phyloP scores from a whole-genome alignment of 2,888 invertebrate genomes.

The Eupithecia centaureata region DNA sequence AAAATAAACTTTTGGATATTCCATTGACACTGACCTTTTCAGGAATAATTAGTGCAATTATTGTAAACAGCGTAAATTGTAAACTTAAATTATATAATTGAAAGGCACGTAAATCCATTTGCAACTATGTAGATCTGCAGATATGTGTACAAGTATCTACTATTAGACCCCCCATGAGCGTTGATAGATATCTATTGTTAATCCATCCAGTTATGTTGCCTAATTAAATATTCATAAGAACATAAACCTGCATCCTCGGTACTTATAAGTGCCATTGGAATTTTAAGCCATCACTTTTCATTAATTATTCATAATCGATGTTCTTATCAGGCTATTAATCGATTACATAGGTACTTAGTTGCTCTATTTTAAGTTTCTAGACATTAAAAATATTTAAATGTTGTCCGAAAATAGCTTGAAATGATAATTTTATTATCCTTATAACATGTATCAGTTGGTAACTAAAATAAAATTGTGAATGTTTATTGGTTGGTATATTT shows the following conservation, averaged over 20 bases:
- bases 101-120: background rate
- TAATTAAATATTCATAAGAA: slow-evolving; percentile 40
- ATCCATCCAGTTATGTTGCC: slow-evolving; percentile 36
- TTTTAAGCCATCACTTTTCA: slow-evolving; percentile 30
- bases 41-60: background rate
- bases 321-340: slow-evolving; percentile 28
- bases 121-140: background rate
- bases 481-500: background rate
- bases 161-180: slow-evolving; percentile 13
- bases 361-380: slow-evolving; percentile 10
- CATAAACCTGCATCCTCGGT: slow-evolving; percentile 31
- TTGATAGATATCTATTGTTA: slow-evolving; percentile 35
- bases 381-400: background rate
- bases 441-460: background rate
- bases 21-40: background rate
- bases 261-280: slow-evolving; percentile 39
- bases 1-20: background rate
- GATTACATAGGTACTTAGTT: slow-evolving; percentile 20
- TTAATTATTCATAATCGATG: slow-evolving; percentile 31
- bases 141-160: background rate
- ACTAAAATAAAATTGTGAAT: background rate
- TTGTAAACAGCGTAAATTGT: background rate
- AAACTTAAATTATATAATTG: background rate
- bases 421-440: background rate
- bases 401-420: background rate